These are phyloP conservation scores for Apolygus lucorum DNA, from an alignment of 1,140 invertebrate species.

Conservation along the genomic window DNA sequence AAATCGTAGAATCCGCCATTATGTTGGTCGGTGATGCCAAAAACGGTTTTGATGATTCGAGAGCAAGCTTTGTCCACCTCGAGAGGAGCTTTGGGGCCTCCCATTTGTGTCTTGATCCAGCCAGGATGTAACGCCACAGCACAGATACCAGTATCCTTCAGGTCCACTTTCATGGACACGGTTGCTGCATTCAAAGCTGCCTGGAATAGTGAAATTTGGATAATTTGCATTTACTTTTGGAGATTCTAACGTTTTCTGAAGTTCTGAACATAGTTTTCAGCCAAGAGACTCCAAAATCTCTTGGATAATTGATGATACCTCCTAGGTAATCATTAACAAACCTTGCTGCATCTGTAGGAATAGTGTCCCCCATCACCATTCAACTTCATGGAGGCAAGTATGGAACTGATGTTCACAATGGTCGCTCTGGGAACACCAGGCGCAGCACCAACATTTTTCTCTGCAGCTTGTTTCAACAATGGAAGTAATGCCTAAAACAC, in stretches of 20 bases:
- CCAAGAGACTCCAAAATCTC: too few species aligned
- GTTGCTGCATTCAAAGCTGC: slow-evolving; percentile 78
- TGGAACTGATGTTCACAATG: slow-evolving; percentile 74
- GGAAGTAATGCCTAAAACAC: too few species aligned
- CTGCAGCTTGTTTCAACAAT: slow-evolving; percentile 59
- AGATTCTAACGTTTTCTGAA: too few species aligned
- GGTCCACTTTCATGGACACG: slow-evolving; percentile 71
- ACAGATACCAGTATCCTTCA: slow-evolving; percentile 65
- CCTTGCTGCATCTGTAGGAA: slow-evolving; percentile 78
- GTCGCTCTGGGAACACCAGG: slow-evolving; percentile 56
- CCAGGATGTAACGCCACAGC: slow-evolving; percentile 73
- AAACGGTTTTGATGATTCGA: slow-evolving; percentile 56
- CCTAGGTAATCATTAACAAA: too few species aligned
- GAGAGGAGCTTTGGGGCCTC: slow-evolving; percentile 65
- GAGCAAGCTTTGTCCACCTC: slow-evolving; percentile 54
- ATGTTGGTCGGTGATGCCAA: slow-evolving; percentile 50
- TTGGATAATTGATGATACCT: slow-evolving; percentile 29
- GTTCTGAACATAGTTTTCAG: too few species aligned
- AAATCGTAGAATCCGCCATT: slow-evolving; percentile 68
- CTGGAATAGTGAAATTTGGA: too few species aligned
- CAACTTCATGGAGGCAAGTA: slow-evolving; percentile 65
- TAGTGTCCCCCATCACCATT: slow-evolving; percentile 70
- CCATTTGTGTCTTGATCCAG: slow-evolving; percentile 86
- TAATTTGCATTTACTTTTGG: too few species aligned
- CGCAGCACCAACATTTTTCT: slow-evolving; percentile 42